Base-by-base conservation (phyloP, 2,888 invertebrate species). In the Nasonia oneida region DNA sequence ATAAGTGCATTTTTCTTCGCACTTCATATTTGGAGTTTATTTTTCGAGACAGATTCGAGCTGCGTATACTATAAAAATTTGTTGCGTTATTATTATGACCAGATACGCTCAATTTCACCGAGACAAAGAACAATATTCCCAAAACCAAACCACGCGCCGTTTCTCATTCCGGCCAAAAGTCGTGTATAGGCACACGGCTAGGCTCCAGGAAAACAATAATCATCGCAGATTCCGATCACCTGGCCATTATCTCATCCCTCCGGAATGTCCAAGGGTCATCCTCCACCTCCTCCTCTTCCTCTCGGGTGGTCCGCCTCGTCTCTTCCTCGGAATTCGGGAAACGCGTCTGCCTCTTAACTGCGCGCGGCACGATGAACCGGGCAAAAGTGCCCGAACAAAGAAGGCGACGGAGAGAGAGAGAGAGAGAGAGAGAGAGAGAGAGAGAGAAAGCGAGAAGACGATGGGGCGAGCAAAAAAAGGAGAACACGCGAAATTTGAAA, bases 321-420 rank as follows among this genome's bases (percentile, higher is more conserved):
- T n/a, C 33, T 29, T 67, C 67, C 33, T 33, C 15, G 29, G 33
- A 5, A 67, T 67, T 67, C n/a, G n/a, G 67, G 67, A 67, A 29
- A 67, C 33, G n/a, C 67, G 67, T 29, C 33, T 12, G 3, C 12
- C 29, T 67, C 67, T 29, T 67, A 29, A 67, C 67, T 67, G 2
- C 37, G 2, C 37, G 37, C 33, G 33, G 67, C 67, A 67, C 67
- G 29, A 33, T 67, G n/a, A 67, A 29, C 67, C 67, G 12, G 29
- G 67, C 12, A 29, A 67, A 67, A 67, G 67, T 33, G 33, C 12
- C 67, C 33, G 67, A 67, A 67, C 67, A 29, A 67, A 67, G 67
- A 67, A 47, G 67, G 29, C 2, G 14, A 15, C 23, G 67, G 3
- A 3, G 29, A 37, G 37, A 3, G 37, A 37, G 4, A 4, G 37